Percentiles rank a stretch among this genome's conserved stretches.
Conservation (phyloP, 2,113 vertebrate species). For the Dermatemys mawii region DNA sequence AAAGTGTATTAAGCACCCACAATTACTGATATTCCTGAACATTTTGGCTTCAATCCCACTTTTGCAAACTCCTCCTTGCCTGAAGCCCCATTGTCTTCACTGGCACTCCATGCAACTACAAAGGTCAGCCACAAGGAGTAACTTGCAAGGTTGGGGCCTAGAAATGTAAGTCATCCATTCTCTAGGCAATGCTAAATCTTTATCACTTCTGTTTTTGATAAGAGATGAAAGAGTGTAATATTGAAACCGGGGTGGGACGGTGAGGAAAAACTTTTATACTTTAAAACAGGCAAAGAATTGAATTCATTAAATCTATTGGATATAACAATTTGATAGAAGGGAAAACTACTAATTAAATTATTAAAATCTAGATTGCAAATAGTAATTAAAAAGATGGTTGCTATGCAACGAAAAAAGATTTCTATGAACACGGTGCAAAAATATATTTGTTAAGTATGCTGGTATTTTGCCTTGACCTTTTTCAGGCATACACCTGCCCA, state of each 20-base stretch:
- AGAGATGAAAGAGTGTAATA: conserved; percentile 22
- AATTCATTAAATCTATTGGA: conserved; percentile 64
- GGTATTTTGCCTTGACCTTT: conserved; percentile 79
- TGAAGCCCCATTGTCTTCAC: not conserved
- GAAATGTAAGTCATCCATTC: not conserved
- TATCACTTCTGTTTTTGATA: not conserved
- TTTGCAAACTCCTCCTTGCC: not conserved
- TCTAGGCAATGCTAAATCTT: not conserved
- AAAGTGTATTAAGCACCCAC: not conserved
- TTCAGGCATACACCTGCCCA: conserved; percentile 66
- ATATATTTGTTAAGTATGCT: conserved; percentile 71
- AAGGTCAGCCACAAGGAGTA: not conserved
- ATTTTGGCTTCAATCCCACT: not conserved
- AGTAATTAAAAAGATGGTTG: conserved; percentile 77
- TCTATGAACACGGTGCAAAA: conserved; percentile 60
- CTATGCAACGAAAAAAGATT: conserved; percentile 68
- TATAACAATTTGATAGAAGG: conserved; percentile 75
- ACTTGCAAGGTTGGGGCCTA: not conserved
- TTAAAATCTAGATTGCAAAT: conserved; percentile 72
- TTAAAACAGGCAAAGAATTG: conserved; percentile 47
- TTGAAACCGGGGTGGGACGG: not conserved
- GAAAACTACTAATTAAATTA: conserved; percentile 81
- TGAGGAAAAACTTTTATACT: conserved; percentile 20
- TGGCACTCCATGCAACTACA: not conserved
- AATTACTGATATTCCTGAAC: not conserved